Evolutionary conservation across 2,888 invertebrate genomes (phyloP), one percentile per base, ranked within the genome.

Genomic region (Scrobipalpa atriplicella): DNA sequence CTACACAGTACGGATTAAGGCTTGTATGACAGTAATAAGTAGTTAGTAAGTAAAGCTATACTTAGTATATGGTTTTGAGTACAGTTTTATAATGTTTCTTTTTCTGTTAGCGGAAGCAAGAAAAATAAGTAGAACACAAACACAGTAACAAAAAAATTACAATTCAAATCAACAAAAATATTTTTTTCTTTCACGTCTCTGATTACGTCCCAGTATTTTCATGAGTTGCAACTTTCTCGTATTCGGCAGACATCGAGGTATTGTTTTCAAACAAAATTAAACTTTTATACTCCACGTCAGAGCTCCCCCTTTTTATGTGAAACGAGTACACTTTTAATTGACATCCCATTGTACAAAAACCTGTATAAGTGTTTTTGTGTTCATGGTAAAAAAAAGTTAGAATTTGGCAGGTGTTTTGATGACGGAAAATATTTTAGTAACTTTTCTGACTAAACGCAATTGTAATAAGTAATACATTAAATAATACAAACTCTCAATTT

Each of bases 261-360:
- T 47, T 16, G 16, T 47, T 16, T 47, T n/a, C n/a, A 7, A 47
- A 47, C 47, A 47, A 47, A 47, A n/a, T 47, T 16, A 1, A 47
- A 47, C 47, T 47, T 47, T 47, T 47, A 16, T 16, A n/a, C n/a
- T 47, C 47, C 47, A 47, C 47, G 16, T 47, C 47, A 47, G n/a
- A 13, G 47, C 47, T 16, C n/a, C 5, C 5, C 47, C 5, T 47
- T 47, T 47, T 47, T 47, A 47, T 47, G n/a, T 47, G 47, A 47
- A n/a, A 16, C n/a, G n/a, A 10, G 16, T 47, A 16, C n/a, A 47
- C n/a, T 47, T 47, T 47, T 47, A 47, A 47, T 47, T 47, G n/a
- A 47, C 47, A n/a, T n/a, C 47, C 47, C 29, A 29, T 29, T 29
- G 29, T 29, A 29, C 5, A 29, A 29, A 2, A 29, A 3, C 29